A percentile compares a stretch with the other conserved stretches of the same genome.
phyloP scores from a whole-genome alignment of 2,113 vertebrate genomes.

The Crotalus horridus region DNA sequence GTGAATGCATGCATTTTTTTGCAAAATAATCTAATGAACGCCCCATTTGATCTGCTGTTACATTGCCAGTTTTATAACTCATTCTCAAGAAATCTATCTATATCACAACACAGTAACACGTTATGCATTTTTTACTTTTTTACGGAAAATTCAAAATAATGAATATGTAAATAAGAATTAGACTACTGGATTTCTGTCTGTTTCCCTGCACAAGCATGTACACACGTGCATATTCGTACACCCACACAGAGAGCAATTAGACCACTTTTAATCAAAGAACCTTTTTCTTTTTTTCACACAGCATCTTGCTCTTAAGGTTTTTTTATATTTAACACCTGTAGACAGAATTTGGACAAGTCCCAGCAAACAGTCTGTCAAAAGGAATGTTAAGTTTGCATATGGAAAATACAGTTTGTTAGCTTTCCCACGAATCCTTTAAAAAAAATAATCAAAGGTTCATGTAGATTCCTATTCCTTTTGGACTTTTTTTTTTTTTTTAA shows the following conservation, averaged over 20 bases:
- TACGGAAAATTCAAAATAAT: slow-evolving; percentile 13
- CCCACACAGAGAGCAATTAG: slow-evolving; percentile 13
- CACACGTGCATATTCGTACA: not conserved
- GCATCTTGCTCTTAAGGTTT: slow-evolving; percentile 39
- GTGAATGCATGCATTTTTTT: not conserved
- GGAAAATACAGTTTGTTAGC: slow-evolving; percentile 40
- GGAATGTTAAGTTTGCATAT: slow-evolving; percentile 53
- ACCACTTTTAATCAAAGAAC: slow-evolving; percentile 45
- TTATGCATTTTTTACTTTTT: not conserved
- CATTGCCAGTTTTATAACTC: not conserved
- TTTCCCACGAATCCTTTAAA: slow-evolving; percentile 54
- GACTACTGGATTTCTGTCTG: slow-evolving; percentile 40
- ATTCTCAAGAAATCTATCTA: not conserved
- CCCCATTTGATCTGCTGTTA: not conserved
- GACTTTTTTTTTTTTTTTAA: slow-evolving; percentile 5
- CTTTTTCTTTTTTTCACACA: slow-evolving; percentile 42
- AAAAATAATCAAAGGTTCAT: slow-evolving; percentile 23
- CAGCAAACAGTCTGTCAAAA: slow-evolving; percentile 58
- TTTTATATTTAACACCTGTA: slow-evolving; percentile 52
- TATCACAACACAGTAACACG: not conserved
- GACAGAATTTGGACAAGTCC: slow-evolving; percentile 56
- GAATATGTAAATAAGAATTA: slow-evolving; percentile 29
- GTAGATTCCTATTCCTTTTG: slow-evolving; percentile 2
- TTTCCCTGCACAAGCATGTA: not conserved
- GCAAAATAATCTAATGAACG: not conserved